Evolutionary conservation across 2,888 invertebrate genomes (phyloP), one percentile per base, ranked within the genome.

Genomic region (Mayetiola destructor): DNA sequence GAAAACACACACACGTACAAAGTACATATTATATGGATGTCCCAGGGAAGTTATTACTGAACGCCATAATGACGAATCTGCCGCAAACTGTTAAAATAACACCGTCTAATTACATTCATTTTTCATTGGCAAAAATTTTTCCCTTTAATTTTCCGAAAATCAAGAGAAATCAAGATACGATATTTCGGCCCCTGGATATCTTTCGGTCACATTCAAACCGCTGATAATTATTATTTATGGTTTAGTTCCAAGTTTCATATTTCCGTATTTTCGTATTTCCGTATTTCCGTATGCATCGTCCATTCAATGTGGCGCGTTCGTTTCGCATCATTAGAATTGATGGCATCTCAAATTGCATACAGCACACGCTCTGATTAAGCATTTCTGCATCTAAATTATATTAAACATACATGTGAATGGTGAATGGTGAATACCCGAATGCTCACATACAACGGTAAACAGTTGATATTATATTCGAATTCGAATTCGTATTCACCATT

Each of bases 211-310:
- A n/a, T n/a, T n/a, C n/a, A n/a, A n/a, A n/a, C n/a, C n/a, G n/a
- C n/a, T 48, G 27, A 48, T 48, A 48, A 48, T 48, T 48, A 48
- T 48, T 48, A 48, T 48, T 48, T 48, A 48, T 48, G 48, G 27
- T 48, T 48, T 27, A 48, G 48, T 27, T 48, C 27, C 48, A n/a
- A 48, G 48, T 48, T 48, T 48, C 48, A 48, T 16, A 48, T 48
- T 48, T 48, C 48, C 27, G 27, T 27, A 48, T 48, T n/a, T n/a
- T n/a, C 48, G 16, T 48, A 48, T 27, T 48, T 48, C 48, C n/a
- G n/a, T n/a, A n/a, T n/a, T n/a, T n/a, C n/a, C n/a, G n/a, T n/a
- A n/a, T n/a, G n/a, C n/a, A n/a, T n/a, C n/a, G n/a, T n/a, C n/a
- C n/a, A n/a, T n/a, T n/a, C n/a, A n/a, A n/a, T n/a, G 48, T 48